Evolutionary conservation across 1,140 invertebrate genomes (phyloP).

Genomic region (Schlechtendalia chinensis): DNA sequence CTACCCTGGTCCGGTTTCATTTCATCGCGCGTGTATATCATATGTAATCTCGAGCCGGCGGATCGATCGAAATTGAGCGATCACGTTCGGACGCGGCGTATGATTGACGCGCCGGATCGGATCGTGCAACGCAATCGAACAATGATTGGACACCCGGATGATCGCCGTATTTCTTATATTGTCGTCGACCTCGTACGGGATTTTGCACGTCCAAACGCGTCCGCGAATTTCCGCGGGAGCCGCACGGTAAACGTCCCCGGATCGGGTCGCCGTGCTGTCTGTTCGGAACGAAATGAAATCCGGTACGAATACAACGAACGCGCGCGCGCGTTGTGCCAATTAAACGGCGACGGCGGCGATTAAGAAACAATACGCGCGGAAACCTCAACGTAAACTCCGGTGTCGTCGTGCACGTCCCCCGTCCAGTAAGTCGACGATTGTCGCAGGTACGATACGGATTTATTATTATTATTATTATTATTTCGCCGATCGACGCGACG

Average conservation of each 20-base stretch:
- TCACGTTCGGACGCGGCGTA: slow-evolving; percentile 26
- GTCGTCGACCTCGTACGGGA: no score
- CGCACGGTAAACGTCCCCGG: no score
- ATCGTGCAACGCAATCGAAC: not conserved
- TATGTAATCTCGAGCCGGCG: no score
- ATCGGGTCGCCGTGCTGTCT: no score
- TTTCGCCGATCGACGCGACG: no score
- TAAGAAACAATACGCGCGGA: not conserved
- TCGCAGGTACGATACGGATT: not conserved
- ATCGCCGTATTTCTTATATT: no score
- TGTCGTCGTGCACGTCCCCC: slow-evolving; percentile 32
- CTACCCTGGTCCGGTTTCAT: not conserved
- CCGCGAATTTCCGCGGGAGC: no score
- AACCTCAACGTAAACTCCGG: not conserved
- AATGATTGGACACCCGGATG: no score
- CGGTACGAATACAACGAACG: not conserved
- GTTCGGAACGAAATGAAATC: no score
- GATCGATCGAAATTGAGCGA: slow-evolving; percentile 42
- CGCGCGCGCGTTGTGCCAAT: not conserved
- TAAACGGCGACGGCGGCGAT: not conserved
- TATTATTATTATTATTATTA: slow-evolving; percentile 33
- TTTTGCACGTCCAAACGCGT: no score
- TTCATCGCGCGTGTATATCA: no score
- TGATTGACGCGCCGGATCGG: slow-evolving; percentile 36
- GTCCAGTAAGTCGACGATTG: slow-evolving; percentile 25